Percentiles rank a stretch among this genome's conserved stretches.
Conservation (phyloP, 2,113 vertebrate genomes). For the Planiliza haematocheilus region DNA sequence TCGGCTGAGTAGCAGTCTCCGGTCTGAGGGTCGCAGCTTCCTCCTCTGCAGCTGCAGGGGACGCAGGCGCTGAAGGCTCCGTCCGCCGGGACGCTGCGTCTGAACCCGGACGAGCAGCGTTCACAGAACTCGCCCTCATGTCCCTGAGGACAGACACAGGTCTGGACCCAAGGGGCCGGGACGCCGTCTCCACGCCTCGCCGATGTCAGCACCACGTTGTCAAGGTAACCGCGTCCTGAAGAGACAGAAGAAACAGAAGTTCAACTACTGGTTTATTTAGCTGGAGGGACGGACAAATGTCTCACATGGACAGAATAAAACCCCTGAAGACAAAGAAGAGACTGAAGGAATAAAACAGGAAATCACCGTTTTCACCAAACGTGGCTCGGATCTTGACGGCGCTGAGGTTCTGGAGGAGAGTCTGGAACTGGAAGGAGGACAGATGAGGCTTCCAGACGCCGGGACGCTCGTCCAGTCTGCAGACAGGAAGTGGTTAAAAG, state of each 20-base stretch:
- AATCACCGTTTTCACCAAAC: slow-evolving; percentile 90
- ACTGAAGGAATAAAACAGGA: not conserved
- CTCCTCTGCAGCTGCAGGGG: slow-evolving; percentile 88
- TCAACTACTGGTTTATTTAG: not conserved
- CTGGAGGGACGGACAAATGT: too few relatives aligned
- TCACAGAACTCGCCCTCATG: slow-evolving; percentile 90
- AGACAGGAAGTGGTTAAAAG: not conserved
- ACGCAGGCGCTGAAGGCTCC: slow-evolving; percentile 87
- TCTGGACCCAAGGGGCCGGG: slow-evolving; percentile 89
- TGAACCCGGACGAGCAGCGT: slow-evolving; percentile 87
- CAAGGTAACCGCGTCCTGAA: slow-evolving; percentile 91
- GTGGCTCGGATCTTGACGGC: slow-evolving; percentile 90
- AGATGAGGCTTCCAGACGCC: slow-evolving; percentile 91
- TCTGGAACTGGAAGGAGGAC: slow-evolving; percentile 86
- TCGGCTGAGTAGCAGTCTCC: slow-evolving; percentile 80
- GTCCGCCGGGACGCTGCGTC: slow-evolving; percentile 66
- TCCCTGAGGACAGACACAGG: slow-evolving; percentile 84
- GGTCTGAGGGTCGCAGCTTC: slow-evolving; percentile 89
- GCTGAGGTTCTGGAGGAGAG: slow-evolving; percentile 90
- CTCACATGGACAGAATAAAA: not conserved
- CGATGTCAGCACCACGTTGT: slow-evolving; percentile 87
- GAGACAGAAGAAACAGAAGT: not conserved
- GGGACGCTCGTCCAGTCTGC: slow-evolving; percentile 88
- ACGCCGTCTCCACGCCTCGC: slow-evolving; percentile 78
- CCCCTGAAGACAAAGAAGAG: not conserved